phyloP scores from a whole-genome alignment of 2,797 vertebrate genomes.

The Buphagus erythrorhynchus region DNA sequence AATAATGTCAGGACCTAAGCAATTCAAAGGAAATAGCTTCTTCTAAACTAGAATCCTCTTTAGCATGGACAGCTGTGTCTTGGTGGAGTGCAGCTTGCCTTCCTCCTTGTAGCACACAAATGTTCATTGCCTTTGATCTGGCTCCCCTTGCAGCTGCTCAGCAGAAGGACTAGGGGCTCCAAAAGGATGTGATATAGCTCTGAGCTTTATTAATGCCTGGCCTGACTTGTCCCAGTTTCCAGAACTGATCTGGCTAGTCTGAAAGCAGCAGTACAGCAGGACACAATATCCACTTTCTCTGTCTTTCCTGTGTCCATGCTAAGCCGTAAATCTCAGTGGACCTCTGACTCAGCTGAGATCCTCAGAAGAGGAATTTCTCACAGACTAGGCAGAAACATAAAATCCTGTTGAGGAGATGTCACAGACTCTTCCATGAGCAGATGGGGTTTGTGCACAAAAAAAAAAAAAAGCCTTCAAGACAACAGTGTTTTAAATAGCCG shows the following conservation, averaged over 20 bases:
- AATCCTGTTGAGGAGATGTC: not conserved
- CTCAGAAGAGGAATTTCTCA: not conserved
- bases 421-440: not conserved
- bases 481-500: not conserved
- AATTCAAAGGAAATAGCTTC: constrained; percentile 17
- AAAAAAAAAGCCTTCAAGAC: not conserved
- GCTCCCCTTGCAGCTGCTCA: constrained; percentile 13
- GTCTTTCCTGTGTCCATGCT: not conserved
- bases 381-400: not conserved
- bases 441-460: not conserved
- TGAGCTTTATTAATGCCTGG: constrained; percentile 4
- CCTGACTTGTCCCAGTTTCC: constrained; percentile 5
- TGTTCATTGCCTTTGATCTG: constrained; percentile 26
- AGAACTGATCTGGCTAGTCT: not conserved
- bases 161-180: not conserved
- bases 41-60: not conserved
- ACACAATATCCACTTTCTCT: not conserved
- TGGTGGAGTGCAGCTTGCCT: accelerated
- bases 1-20: not conserved
- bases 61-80: not conserved
- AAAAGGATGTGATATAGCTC: not conserved
- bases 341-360: not conserved
- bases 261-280: not conserved
- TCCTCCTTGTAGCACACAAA: not conserved
- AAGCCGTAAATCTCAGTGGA: not conserved